phyloP scores from a whole-genome alignment of 2,888 invertebrate species.

The Drosophila leonis region DNA sequence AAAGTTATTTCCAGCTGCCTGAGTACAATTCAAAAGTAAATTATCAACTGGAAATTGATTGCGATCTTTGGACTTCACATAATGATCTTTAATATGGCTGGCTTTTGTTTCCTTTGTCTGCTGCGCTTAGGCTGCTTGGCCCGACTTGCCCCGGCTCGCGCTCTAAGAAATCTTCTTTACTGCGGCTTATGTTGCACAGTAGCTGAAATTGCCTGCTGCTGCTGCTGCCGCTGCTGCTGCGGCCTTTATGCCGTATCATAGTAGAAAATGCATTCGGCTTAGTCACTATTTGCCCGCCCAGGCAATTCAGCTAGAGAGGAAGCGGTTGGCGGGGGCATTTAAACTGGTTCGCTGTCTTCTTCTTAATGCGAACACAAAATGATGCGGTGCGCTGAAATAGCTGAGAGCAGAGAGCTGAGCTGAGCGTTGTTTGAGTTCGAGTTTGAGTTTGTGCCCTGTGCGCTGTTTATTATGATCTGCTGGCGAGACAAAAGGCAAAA shows the following conservation, averaged over 20 bases:
- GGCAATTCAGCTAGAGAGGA: constrained; percentile 44
- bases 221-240: constrained; percentile 30
- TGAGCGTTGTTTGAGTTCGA: constrained; percentile 32
- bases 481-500: constrained; percentile 64
- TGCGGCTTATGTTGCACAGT: constrained; percentile 54
- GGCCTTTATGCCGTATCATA: constrained; percentile 31
- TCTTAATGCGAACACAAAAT: constrained; percentile 39
- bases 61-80: constrained; percentile 27
- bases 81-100: constrained; percentile 40
- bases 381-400: constrained; percentile 7
- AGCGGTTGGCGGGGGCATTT: background rate
- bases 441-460: constrained; percentile 26
- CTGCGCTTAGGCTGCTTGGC: background rate
- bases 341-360: constrained; percentile 50
- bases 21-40: constrained; percentile 18
- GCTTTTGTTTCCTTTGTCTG: constrained; percentile 24
- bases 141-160: background rate
- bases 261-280: constrained; percentile 65
- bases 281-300: constrained; percentile 59
- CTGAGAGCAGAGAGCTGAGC: constrained; percentile 3
- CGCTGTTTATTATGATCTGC: constrained; percentile 66
- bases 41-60: constrained; percentile 40
- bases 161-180: constrained; percentile 36
- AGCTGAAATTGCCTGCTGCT: constrained; percentile 51
- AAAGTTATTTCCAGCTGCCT: constrained; percentile 8